Conservation (phyloP, 2,113 vertebrate genomes). For the Epinephelus lanceolatus region DNA sequence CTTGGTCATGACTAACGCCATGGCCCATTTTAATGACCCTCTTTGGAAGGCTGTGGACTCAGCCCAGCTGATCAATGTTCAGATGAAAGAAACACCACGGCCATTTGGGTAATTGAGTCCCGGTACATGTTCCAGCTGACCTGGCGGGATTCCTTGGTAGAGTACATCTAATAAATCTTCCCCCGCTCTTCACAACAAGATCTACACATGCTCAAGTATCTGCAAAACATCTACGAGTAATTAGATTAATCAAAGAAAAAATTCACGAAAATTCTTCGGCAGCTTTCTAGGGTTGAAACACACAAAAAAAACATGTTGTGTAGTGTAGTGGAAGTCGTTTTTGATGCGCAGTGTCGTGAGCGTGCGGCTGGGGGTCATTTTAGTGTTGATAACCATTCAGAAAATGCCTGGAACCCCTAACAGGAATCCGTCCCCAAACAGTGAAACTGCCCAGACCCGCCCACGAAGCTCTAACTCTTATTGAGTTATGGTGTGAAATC, state of each 20-base stretch:
- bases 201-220: constrained; percentile 23
- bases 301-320: constrained; percentile 9
- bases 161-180: constrained; percentile 52
- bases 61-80: constrained; percentile 58
- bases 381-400: constrained; percentile 53
- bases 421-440: constrained; percentile 72
- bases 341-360: constrained; percentile 13
- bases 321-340: neutral
- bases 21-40: constrained; percentile 56
- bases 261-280: neutral
- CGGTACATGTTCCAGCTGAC: constrained; percentile 64
- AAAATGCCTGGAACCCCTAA: constrained; percentile 69
- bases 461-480: constrained; percentile 65
- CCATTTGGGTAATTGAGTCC: constrained; percentile 68
- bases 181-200: constrained; percentile 41
- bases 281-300: neutral
- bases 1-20: constrained; percentile 15
- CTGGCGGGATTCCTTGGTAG: constrained; percentile 55
- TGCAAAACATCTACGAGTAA: constrained; percentile 10
- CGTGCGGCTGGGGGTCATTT: constrained; percentile 28
- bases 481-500: constrained; percentile 78
- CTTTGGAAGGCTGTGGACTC: constrained; percentile 53
- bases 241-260: neutral
- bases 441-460: constrained; percentile 43
- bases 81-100: constrained; percentile 66